Evolutionary conservation across 2,888 invertebrate genomes (phyloP), one percentile per base, ranked within the genome.

Genomic region (Agriopis leucophaearia): DNA sequence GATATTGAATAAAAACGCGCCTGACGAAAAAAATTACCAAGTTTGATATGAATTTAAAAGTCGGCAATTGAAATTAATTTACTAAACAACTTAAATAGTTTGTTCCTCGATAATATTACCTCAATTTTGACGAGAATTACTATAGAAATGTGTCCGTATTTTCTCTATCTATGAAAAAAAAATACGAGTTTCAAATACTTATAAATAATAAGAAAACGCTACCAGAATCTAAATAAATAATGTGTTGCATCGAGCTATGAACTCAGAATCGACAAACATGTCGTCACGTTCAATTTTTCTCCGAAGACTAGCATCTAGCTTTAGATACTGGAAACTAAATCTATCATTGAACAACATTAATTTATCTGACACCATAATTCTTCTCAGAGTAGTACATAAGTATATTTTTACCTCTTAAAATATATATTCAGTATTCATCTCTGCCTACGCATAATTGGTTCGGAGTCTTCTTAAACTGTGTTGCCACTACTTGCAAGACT

Each of bases 331-430:
- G 13, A 27, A n/a, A 42, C 13, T 66, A 60, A 66, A 66, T 66
- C 60, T 66, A 48, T 66, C 60, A 60, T 15, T 48, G 42, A 55
- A 8, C 35, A 50, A 42, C 45, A 64, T 64, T 38, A 27, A 45
- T 66, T 60, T 59, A 47, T 27, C 52, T 54, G 52, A 64, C 58
- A 42, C 64, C 47, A 58, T 52, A 18, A 52, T 64, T 58, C 13
- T 55, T 57, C 16, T 44, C 50, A 51, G 18, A 56, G 15, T 38
- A 40, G 48, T 59, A 59, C 16, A 59, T 27, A 35, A 51, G 16
- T 42, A 52, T 27, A 58, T 35, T 52, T 59, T 9, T 15, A 38
- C 13, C 57, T 35, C 13, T 16, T 42, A 52, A 60, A n/a, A 57
- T 56, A 60, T 60, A 60, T n/a, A 16, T 48, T 12, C 47, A 40